Percentiles rank a stretch among this genome's conserved stretches.
Evolutionary conservation across 2,797 vertebrate genomes (phyloP).

Genomic region (Arrhamphus sclerolepis): DNA sequence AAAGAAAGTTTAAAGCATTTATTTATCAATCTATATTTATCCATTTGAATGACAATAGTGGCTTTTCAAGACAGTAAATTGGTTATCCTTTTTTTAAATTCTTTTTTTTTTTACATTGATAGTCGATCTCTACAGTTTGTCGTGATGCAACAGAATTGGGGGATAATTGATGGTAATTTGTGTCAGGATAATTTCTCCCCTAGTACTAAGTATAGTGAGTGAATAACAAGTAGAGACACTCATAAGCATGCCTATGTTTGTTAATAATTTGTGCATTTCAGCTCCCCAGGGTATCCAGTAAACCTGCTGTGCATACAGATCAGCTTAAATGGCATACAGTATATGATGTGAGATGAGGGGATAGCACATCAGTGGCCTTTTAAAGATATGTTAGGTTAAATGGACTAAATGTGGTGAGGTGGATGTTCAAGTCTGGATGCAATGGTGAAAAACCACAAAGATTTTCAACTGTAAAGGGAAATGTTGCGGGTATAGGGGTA

Average conservation of each 20-base stretch:
- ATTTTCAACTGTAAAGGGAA: constrained; percentile 1
- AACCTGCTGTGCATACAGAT: constrained; percentile 20
- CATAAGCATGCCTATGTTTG: constrained; percentile 9
- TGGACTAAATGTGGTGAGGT: neutral
- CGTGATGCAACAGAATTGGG: neutral
- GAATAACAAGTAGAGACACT: constrained; percentile 9
- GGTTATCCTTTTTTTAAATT: too few relatives aligned
- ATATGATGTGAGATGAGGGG: constrained; percentile 8
- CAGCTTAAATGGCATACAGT: constrained; percentile 15
- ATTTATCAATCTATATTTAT: neutral
- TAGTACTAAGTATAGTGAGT: constrained; percentile 7
- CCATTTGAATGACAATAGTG: neutral
- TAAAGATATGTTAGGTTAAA: constrained; percentile 18
- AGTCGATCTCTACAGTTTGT: neutral
- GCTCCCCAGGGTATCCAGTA: constrained; percentile 1
- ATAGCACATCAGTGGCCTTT: constrained; percentile 13
- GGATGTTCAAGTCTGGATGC: constrained; percentile 6
- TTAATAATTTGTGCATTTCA: constrained; percentile 17
- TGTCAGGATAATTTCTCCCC: neutral
- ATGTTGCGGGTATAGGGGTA: neutral
- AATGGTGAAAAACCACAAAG: constrained; percentile 10
- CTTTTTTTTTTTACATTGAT: too few relatives aligned
- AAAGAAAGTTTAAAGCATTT: neutral
- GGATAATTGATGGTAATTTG: neutral
- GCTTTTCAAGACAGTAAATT: too few relatives aligned